Evolutionary conservation across 2,113 vertebrate genomes (phyloP), one percentile per base, ranked within the genome.

Genomic region (Coracopsis vasa): DNA sequence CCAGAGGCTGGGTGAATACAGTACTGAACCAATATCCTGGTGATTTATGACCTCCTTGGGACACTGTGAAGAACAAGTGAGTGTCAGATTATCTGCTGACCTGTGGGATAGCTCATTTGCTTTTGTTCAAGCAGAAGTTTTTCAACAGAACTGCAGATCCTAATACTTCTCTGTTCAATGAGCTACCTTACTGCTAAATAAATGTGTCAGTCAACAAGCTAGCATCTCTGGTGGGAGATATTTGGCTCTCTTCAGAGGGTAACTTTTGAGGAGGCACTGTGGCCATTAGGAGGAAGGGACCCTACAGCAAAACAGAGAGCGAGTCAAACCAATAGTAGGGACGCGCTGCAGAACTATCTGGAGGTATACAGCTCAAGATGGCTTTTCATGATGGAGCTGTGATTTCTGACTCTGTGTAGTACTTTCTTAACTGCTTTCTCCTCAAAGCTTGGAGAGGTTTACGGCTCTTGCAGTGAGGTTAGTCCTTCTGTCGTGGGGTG

Each of bases 41-140:
- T 33, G 42, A 90, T 94, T 95, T 88, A 81, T 58, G 53, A 83
- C 65, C 79, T 96, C 93, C 79, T 56, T 80, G 93, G 82, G 85
- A 93, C 64, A 64, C 50, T 47, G 31, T 85, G 81, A 90, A 86
- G 90, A 93, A 86, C 73, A 50, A 92, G 37, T 87, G 93, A 95
- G 77, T 93, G 82, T 92, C 86, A 94, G 83, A 89, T 91, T 72
- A 89, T 89, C 89, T 80, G 39, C 71, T 96, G 90, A 86, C 93
- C 92, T 64, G 39, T 7, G 4, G 48, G 64, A 71, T 47, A 93
- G 71, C 75, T 93, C 82, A 73, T 96, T 93, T 92, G 75, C 93
- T 94, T 90, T 93, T 94, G 82, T 93, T 94, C 82, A 86, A 93
- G 54, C 39, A 93, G 72, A 35, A 88, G 71, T 80, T 95, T 93